Conservation (phyloP, 2,797 vertebrate species). For the Mormyrops attenuatus region DNA sequence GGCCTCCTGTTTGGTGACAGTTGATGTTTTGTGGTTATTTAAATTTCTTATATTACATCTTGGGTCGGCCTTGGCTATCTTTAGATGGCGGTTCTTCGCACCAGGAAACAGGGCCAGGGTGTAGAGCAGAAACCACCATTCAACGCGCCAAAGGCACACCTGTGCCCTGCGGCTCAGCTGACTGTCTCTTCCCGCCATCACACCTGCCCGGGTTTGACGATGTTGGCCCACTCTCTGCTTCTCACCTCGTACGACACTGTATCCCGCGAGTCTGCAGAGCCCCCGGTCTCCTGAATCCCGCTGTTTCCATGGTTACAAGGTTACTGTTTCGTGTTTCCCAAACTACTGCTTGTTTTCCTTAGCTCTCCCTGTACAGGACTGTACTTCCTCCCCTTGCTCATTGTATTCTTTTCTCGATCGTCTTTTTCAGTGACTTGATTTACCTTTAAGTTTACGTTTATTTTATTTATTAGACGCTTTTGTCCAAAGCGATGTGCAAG, state of each 20-base stretch:
- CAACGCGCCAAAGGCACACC: constrained; percentile 6
- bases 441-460: not conserved
- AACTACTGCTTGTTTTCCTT: not conserved
- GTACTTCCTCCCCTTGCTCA: not conserved
- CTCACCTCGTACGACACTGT: not conserved
- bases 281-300: not conserved
- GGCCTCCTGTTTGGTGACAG: constrained; percentile 14
- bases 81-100: not conserved
- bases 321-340: not conserved
- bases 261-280: not conserved
- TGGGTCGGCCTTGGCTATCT: not conserved
- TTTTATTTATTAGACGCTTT: not conserved
- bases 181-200: not conserved
- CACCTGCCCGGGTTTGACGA: not conserved
- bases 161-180: not conserved
- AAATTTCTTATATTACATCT: not conserved
- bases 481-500: not conserved
- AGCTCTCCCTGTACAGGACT: not conserved
- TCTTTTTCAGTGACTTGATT: not conserved
- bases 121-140: constrained; percentile 10
- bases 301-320: not conserved
- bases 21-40: constrained; percentile 11
- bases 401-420: not conserved
- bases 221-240: not conserved
- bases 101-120: not conserved